Evolutionary conservation across 2,888 invertebrate species (phyloP), one percentile per base, ranked within the genome.

Genomic region (Apotomis capreana): DNA sequence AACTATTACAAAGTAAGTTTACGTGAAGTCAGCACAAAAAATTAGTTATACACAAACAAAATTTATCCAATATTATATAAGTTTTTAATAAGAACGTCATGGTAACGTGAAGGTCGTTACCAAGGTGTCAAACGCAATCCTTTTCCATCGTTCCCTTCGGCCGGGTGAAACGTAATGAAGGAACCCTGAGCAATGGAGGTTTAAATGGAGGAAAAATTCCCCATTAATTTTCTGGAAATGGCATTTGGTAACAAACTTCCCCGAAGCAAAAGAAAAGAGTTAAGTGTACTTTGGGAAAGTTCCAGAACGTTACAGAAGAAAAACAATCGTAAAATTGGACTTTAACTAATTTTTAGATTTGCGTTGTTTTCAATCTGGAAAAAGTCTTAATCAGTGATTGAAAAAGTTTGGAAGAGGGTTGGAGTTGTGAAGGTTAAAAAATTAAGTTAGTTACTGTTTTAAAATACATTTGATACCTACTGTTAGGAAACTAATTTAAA

Each of bases 201-300:
- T 78, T 68, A 71, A 68, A 68, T 70, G 68, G 55, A 44, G 68
- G 74, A 44, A 74, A 78, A 70, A 74, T 82, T 79, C 69, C 73
- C 84, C 89, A 90, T 90, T 88, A 88, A 89, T 89, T 90, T 84
- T 84, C 87, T 90, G 89, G 79, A 79, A 88, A 87, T 84, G 90
- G 86, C 89, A 81, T 86, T 87, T 82, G 83, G 82, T 82, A 80
- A 80, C 78, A 77, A 80, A 79, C 76, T 81, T 86, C 85, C 76
- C 59, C 68, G 67, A 81, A 83, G 79, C 79, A 76, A 79, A 81
- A 85, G 86, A 86, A 89, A 89, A 85, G 87, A 88, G 87, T 87
- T 87, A 80, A 76, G 76, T 74, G 77, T 84, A 83, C 79, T 83
- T 83, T 77, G 74, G 72, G 68, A 75, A 83, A 83, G 78, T 83